These are phyloP conservation scores for Schrankia costaestrigalis DNA, from an alignment of 2,888 invertebrate species.

Conservation along the genomic window DNA sequence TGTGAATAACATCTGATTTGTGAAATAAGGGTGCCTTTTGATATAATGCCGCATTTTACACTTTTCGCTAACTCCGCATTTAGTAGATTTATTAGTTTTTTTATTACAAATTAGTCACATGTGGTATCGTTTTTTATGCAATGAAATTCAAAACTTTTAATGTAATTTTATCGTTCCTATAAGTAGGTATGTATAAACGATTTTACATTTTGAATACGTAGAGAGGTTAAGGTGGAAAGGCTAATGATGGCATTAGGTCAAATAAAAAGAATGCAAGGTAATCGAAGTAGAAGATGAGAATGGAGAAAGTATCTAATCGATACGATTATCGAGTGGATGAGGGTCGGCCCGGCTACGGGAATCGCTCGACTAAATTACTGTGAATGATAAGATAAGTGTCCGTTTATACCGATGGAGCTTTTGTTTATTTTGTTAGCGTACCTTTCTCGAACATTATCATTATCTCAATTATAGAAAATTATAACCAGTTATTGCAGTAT, in stretches of 20 bases:
- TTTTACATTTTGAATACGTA: constrained; percentile 15
- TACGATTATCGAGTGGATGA: constrained; percentile 58
- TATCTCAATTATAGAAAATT: no score
- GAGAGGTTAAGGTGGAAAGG: constrained; percentile 18
- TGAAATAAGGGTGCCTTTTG: constrained; percentile 51
- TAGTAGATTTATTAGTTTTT: constrained; percentile 42
- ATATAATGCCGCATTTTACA: constrained; percentile 45
- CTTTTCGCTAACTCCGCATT: constrained; percentile 43
- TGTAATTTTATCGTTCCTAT: constrained; percentile 4
- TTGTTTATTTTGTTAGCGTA: constrained; percentile 35
- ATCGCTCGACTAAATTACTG: constrained; percentile 50
- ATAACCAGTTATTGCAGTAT: no score
- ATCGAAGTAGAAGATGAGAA: constrained; percentile 33
- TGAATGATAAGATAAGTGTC: constrained; percentile 49
- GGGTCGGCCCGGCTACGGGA: constrained; percentile 48
- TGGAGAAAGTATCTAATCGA: constrained; percentile 56
- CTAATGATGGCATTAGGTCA: constrained; percentile 29
- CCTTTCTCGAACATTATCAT: no score
- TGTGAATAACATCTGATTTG: constrained; percentile 65
- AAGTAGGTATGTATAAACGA: constrained; percentile 8
- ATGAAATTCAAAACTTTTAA: constrained; percentile 13
- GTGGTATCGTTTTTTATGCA: constrained; percentile 19
- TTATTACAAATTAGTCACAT: constrained; percentile 20
- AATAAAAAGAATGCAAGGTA: constrained; percentile 35
- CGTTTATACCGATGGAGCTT: constrained; percentile 34